Conservation (phyloP, 2,888 invertebrate genomes). For the Amphimallon solstitiale region DNA sequence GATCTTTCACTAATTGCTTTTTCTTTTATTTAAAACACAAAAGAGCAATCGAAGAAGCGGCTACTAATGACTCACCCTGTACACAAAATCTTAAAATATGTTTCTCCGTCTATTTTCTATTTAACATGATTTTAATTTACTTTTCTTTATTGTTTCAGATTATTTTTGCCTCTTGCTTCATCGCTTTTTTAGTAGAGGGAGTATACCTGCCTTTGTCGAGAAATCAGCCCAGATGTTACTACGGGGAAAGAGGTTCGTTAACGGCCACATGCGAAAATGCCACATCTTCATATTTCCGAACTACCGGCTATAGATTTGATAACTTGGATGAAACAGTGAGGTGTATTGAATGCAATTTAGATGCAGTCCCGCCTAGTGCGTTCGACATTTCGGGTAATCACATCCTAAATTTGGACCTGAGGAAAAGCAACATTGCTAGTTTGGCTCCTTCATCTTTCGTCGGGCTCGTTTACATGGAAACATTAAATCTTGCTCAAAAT, state of each 20-base stretch:
- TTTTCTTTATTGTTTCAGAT: slow-evolving; percentile 38
- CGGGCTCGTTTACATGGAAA: slow-evolving; percentile 58
- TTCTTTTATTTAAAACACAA: no score
- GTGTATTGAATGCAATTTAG: slow-evolving; percentile 57
- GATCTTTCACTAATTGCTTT: no score
- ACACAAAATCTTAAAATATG: no score
- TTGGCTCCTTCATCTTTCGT: slow-evolving; percentile 57
- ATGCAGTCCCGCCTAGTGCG: slow-evolving; percentile 53
- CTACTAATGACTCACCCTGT: no score
- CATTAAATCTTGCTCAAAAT: slow-evolving; percentile 54
- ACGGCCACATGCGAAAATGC: slow-evolving; percentile 60
- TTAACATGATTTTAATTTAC: no score
- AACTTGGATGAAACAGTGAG: slow-evolving; percentile 59
- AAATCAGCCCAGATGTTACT: slow-evolving; percentile 54
- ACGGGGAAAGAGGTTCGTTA: slow-evolving; percentile 61
- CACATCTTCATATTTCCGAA: slow-evolving; percentile 56
- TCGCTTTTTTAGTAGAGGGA: not conserved
- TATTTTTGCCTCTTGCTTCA: not conserved
- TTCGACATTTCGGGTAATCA: slow-evolving; percentile 61
- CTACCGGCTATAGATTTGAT: slow-evolving; percentile 60
- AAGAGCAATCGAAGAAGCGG: no score
- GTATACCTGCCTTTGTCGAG: slow-evolving; percentile 36
- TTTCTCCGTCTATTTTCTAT: no score
- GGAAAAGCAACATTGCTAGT: slow-evolving; percentile 51
- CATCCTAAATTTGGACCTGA: slow-evolving; percentile 55